phyloP scores from a whole-genome alignment of 1,140 invertebrate species.

The Drosophila tropicalis region DNA sequence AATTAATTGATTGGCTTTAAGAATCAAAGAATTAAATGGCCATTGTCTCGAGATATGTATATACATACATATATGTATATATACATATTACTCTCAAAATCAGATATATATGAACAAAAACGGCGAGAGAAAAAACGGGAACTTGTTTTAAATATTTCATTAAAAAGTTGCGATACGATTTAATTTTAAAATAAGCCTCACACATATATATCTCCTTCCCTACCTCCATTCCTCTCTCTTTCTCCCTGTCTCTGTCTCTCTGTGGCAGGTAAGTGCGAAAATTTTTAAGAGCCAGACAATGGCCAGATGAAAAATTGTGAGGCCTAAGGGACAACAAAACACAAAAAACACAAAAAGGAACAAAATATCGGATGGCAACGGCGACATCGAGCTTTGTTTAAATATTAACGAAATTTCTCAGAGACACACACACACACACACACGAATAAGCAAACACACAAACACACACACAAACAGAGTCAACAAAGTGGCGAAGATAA shows the following conservation, averaged over 20 bases:
- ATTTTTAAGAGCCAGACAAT: slow-evolving; percentile 11
- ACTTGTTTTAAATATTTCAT: not conserved
- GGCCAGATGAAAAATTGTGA: slow-evolving; percentile 55
- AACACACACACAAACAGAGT: slow-evolving; percentile 31
- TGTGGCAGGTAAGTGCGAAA: slow-evolving; percentile 1
- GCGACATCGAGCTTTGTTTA: slow-evolving; percentile 50
- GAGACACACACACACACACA: slow-evolving; percentile 4
- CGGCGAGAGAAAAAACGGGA: too few species aligned
- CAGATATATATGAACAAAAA: too few species aligned
- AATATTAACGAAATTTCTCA: slow-evolving; percentile 62
- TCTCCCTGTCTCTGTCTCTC: not conserved
- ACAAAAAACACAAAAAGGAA: not conserved
- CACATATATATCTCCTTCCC: not conserved
- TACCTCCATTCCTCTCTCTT: not conserved
- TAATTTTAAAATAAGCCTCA: slow-evolving; percentile 12
- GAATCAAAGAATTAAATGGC: too few species aligned
- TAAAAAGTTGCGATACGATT: slow-evolving; percentile 2
- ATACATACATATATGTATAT: too few species aligned
- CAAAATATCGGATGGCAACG: slow-evolving; percentile 37
- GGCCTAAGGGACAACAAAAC: slow-evolving; percentile 44
- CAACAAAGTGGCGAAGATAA: slow-evolving; percentile 31
- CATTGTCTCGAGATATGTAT: too few species aligned
- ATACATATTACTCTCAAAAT: too few species aligned
- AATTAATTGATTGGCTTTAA: too few species aligned
- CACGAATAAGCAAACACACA: slow-evolving; percentile 25